These are phyloP conservation scores for Arge pagana DNA, from an alignment of 2,888 invertebrate species.

Conservation along the genomic window DNA sequence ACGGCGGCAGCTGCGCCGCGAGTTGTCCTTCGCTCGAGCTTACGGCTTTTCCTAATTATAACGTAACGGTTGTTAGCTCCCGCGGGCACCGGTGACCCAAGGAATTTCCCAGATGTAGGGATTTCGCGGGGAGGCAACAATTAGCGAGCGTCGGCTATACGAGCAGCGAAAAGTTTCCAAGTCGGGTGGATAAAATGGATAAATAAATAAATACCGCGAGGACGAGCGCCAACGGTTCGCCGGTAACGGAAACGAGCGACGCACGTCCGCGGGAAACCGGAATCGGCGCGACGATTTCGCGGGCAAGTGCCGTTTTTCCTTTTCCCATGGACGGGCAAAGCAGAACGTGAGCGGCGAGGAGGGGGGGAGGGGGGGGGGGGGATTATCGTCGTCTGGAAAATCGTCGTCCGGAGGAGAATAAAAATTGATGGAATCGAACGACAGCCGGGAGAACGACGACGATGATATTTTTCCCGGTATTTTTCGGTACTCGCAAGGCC, in stretches of 20 bases:
- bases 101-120: slow-evolving; percentile 11
- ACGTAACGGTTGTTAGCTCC: slow-evolving; percentile 33
- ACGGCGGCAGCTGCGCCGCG: too few species aligned
- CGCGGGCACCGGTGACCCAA: neutral
- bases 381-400: too few species aligned
- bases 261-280: neutral
- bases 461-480: too few species aligned
- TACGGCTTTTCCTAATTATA: too few species aligned
- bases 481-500: too few species aligned
- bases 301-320: neutral
- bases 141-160: slow-evolving; percentile 23
- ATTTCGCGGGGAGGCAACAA: slow-evolving; percentile 23
- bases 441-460: too few species aligned
- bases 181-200: neutral
- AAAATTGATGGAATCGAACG: too few species aligned
- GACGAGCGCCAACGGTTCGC: too few species aligned
- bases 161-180: neutral
- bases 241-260: neutral
- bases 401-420: too few species aligned
- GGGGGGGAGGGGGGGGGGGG: neutral
- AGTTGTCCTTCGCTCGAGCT: too few species aligned
- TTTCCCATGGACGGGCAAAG: too few species aligned
- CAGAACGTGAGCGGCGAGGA: neutral
- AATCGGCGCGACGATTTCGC: neutral
- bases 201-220: neutral